Base-by-base conservation (phyloP, 92 coral and sea anemone genomes). In the Palythoa grandiflora region DNA sequence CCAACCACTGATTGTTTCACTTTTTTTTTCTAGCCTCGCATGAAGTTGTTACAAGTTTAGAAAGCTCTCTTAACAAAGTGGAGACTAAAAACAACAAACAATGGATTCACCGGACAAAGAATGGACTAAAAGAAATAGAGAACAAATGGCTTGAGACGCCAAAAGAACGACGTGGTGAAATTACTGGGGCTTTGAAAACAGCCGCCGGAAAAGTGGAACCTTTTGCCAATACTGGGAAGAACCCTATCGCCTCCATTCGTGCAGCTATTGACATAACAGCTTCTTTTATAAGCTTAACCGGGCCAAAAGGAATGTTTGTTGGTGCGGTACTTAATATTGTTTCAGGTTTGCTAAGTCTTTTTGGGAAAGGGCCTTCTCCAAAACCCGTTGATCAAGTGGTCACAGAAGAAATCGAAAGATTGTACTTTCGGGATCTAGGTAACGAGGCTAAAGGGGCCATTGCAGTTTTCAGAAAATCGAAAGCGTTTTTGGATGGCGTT, bases 171-270 rank as follows among this genome's bases (percentile, higher is more conserved):
- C 28, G 28, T 28, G 28, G 28, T 28, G 28, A 28, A 28, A 28
- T 28, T 28, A 0, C 28, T 28, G 66, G 53, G 54, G 75, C 57
- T 68, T 76, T 44, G 54, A 80, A 16, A 71, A 57, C 61, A 48
- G 88, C 81, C 1, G 65, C 89, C 21, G 15, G 66, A 9, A 75
- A 86, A 12, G 16, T 86, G 39, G 87, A 54, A 1, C 55, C 48
- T 6, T 75, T 86, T 51, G 89, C 86, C 40, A 86, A 86, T 86
- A 87, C 89, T 7, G 89, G 89, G 28, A 61, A 51, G 13, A 68
- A 86, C 63, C 89, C 89, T 12, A 44, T 77, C 12, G 89, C 51
- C 9, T 86, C 89, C 12, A 68, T 86, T 8, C 50, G 39, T 35
- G 89, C 72, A 3, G 89, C 89, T n/a, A 59, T 86, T 6, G 74